Percentiles rank a stretch among this genome's conserved stretches.
Evolutionary conservation across 2,797 vertebrate genomes (phyloP).

Genomic region (Myiotriccus ornatus): DNA sequence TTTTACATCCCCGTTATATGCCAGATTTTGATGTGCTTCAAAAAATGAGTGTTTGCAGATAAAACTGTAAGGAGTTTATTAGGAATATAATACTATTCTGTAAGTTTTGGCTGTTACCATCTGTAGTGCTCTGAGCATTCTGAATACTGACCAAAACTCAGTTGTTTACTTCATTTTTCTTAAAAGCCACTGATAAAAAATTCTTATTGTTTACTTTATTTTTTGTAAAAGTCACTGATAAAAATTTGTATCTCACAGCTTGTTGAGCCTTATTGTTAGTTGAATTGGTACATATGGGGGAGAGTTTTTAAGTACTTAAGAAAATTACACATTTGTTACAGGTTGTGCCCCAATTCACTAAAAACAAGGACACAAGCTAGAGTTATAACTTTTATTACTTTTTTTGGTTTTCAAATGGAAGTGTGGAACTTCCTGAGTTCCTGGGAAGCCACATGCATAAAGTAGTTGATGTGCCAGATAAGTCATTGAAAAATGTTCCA

Average conservation of each 20-base stretch:
- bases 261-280: background rate
- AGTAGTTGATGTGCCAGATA: background rate
- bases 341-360: background rate
- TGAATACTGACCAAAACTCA: background rate
- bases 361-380: background rate
- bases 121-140: background rate
- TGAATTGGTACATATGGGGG: background rate
- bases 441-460: background rate
- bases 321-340: background rate
- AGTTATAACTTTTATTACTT: background rate
- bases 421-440: background rate
- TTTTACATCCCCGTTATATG: background rate
- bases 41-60: background rate
- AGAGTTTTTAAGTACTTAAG: background rate
- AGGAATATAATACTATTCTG: background rate
- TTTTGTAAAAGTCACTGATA: background rate
- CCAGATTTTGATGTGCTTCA: background rate
- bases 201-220: background rate
- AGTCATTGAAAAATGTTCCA: background rate
- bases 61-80: background rate
- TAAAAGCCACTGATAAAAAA: background rate
- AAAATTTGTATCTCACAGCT: background rate
- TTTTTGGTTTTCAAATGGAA: background rate
- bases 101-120: background rate
- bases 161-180: background rate